These are phyloP conservation scores for Phalacrocorax pelagicus DNA, from an alignment of 2,113 vertebrate genomes.

Conservation along the genomic window DNA sequence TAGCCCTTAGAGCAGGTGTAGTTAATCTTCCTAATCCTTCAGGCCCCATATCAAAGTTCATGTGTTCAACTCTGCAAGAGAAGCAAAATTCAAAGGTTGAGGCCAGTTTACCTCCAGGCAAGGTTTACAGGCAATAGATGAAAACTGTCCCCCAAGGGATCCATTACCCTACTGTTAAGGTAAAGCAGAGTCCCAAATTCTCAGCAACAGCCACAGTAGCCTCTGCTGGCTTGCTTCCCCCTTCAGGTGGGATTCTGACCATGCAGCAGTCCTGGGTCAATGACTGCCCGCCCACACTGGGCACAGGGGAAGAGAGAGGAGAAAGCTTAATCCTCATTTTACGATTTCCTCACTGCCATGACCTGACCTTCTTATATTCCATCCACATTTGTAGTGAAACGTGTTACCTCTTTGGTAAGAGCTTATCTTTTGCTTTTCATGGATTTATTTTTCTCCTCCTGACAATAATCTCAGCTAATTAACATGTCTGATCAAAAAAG, in stretches of 20 bases:
- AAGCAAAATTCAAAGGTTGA: neutral
- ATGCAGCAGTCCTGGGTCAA: neutral
- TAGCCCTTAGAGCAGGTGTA: neutral
- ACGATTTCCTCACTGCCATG: neutral
- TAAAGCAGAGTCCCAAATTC: neutral
- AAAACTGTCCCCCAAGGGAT: neutral
- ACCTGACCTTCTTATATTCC: neutral
- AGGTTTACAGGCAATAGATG: neutral
- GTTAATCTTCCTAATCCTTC: neutral
- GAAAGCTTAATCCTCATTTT: neutral
- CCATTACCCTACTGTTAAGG: neutral
- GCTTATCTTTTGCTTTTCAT: neutral
- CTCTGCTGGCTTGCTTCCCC: neutral
- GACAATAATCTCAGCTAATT: neutral
- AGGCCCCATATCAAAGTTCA: neutral
- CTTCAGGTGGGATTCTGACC: neutral
- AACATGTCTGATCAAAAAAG: neutral
- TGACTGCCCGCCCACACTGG: neutral
- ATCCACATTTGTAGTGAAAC: neutral
- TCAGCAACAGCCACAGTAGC: neutral
- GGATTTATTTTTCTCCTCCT: neutral
- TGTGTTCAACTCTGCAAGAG: neutral
- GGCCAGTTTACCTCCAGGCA: neutral
- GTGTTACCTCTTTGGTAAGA: neutral
- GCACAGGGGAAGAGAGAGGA: neutral